Base-by-base conservation (phyloP, 2,888 invertebrate genomes). In the Danaus chrysippus region DNA sequence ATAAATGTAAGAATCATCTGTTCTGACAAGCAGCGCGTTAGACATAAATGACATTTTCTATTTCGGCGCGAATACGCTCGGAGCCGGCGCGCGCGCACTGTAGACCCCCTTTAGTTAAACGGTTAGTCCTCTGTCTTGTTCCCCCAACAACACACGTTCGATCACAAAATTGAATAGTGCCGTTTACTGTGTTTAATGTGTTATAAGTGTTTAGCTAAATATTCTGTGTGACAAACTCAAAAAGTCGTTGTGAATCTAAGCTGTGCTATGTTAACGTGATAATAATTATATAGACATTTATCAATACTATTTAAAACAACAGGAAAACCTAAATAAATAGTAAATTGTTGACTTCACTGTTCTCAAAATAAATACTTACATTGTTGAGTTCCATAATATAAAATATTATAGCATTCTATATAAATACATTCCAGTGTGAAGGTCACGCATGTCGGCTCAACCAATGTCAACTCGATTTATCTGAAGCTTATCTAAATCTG, bases 41-140 rank as follows among this genome's bases (percentile, higher is more conserved):
- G 63, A 62, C 43, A 56, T 49, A 44, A 34, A 62, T 42, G 59
- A 52, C 56, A 44, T 19, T 83, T 80, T 90, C 88, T 88, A 90
- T 88, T 90, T 89, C 77, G 84, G 87, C 82, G 70, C 77, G 76
- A 74, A 74, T 79, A 84, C 81, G 80, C 76, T 70, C 77, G 77
- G 70, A 76, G 71, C 74, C 70, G 66, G 65, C 69, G 65, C 70
- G 63, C 74, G 75, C 80, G 81, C 79, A 69, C 80, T 81, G 75
- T 71, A 67, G 73, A 71, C 71, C 71, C 71, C 73, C 74, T 73
- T 67, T 61, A 74, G 76, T 69, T 54, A 41, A 59, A 12, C 67
- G 72, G 78, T 82, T 85, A 86, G 86, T 87, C 75, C 74, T 75
- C 84, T 85, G 81, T 83, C 72, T 79, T 82, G 82, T 77, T 83